phyloP scores from a whole-genome alignment of 2,113 vertebrate species.

The Stercorarius parasiticus region DNA sequence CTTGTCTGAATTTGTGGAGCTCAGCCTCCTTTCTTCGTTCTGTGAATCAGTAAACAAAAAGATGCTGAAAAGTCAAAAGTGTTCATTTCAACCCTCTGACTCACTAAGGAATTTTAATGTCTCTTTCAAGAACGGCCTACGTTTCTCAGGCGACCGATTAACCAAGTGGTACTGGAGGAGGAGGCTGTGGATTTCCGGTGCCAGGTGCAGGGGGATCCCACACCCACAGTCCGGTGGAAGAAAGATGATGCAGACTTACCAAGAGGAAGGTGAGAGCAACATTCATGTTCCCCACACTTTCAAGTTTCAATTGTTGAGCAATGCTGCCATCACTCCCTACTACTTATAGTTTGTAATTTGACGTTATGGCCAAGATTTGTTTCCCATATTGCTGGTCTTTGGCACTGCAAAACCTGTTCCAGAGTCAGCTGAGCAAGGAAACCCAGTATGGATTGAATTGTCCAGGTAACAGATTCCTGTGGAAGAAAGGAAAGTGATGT shows the following conservation, averaged over 20 bases:
- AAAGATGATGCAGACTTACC: conserved; percentile 93
- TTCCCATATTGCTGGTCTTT: neutral
- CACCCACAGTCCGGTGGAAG: conserved; percentile 94
- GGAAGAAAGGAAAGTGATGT: neutral
- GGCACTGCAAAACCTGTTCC: neutral
- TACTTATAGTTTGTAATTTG: neutral
- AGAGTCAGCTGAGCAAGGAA: neutral
- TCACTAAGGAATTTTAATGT: conserved; percentile 44
- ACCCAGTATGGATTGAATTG: neutral
- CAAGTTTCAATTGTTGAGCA: neutral
- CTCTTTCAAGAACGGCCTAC: conserved; percentile 88
- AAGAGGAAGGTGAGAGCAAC: conserved; percentile 85
- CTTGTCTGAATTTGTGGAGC: conserved; percentile 25
- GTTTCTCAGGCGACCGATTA: conserved; percentile 93
- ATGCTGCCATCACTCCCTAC: neutral
- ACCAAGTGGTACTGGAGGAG: conserved; percentile 97
- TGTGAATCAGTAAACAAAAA: neutral
- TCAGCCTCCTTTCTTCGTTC: neutral
- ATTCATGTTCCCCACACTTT: neutral
- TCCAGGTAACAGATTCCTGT: neutral
- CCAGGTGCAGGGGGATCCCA: conserved; percentile 94
- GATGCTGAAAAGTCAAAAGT: conserved; percentile 20
- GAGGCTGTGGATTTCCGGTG: conserved; percentile 95
- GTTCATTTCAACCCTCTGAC: neutral
- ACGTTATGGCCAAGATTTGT: neutral